phyloP scores from a whole-genome alignment of 2,113 vertebrate genomes.

The Fukomys damarensis region DNA sequence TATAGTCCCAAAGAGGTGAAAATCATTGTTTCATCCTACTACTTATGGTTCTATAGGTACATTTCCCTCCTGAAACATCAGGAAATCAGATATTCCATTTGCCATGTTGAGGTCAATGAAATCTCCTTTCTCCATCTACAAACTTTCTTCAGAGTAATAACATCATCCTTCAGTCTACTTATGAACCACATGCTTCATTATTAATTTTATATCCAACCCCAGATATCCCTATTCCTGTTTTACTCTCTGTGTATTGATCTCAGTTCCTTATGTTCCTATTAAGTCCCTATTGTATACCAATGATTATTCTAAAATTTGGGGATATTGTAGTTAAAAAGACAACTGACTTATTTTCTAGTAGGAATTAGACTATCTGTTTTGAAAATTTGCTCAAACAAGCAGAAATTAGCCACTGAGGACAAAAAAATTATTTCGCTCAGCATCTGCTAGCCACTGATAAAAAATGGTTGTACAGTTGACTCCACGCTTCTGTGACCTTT shows the following conservation, averaged over 20 bases:
- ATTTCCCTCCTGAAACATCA: neutral
- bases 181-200: neutral
- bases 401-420: neutral
- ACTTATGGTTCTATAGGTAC: neutral
- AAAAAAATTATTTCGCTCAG: neutral
- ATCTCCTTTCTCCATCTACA: neutral
- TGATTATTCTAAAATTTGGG: neutral
- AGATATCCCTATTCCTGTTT: neutral
- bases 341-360: neutral
- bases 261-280: neutral
- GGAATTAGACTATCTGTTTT: neutral
- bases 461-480: neutral
- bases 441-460: neutral
- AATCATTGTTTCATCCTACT: neutral
- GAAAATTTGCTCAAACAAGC: neutral
- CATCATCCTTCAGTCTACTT: neutral
- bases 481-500: neutral
- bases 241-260: neutral
- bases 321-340: too few relatives aligned
- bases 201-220: neutral
- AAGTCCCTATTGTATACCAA: neutral
- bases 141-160: neutral
- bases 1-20: neutral
- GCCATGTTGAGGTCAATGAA: neutral
- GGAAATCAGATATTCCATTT: neutral